Percentiles rank a stretch among this genome's conserved stretches.
These are phyloP conservation scores for Neuroterus valhalla DNA, from an alignment of 1,140 invertebrate species.

Conservation along the genomic window DNA sequence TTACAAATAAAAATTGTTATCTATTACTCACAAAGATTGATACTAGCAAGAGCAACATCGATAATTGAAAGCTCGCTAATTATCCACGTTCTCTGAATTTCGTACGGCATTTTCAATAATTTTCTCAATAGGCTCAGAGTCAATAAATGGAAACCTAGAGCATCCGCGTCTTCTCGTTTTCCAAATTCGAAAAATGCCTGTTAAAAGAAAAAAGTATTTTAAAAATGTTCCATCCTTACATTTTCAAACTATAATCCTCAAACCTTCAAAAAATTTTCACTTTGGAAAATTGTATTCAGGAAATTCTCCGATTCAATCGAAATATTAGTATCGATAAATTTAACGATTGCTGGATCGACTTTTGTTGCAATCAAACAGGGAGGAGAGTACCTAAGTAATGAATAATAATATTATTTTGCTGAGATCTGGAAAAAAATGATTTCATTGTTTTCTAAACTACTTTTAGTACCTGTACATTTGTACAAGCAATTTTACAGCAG, in stretches of 20 bases:
- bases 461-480: slow-evolving; percentile 57
- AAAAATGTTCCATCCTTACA: neutral
- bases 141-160: slow-evolving; percentile 61
- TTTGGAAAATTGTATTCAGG: slow-evolving; percentile 52
- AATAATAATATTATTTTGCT: too few relatives aligned
- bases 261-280: slow-evolving; percentile 58
- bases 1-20: slow-evolving; percentile 10
- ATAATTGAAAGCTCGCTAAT: slow-evolving; percentile 53
- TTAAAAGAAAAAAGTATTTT: slow-evolving; percentile 33
- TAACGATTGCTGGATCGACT: slow-evolving; percentile 44
- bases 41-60: slow-evolving; percentile 57
- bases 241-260: slow-evolving; percentile 26
- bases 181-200: slow-evolving; percentile 60
- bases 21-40: slow-evolving; percentile 57
- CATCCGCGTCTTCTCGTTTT: slow-evolving; percentile 37
- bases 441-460: slow-evolving; percentile 23
- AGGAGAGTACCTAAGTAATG: slow-evolving; percentile 53
- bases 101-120: slow-evolving; percentile 50
- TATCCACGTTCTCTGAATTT: slow-evolving; percentile 53
- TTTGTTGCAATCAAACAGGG: slow-evolving; percentile 44
- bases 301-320: slow-evolving; percentile 46
- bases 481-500: slow-evolving; percentile 53
- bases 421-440: slow-evolving; percentile 10
- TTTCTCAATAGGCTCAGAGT: slow-evolving; percentile 60
- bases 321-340: slow-evolving; percentile 52